Conservation (phyloP, 2,113 vertebrate genomes). For the chimpanzee (Pan troglodytes) region NHGRI_mPanTro3-v2.1_pri NC_072402.2:29275501-29276000, state of each 20-base stretch:
- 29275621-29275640: background rate
- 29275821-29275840: constrained; percentile 11
- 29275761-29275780: constrained; percentile 14
- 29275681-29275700: background rate
- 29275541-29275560: background rate
- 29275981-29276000: background rate
- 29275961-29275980: background rate
- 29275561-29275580: background rate
- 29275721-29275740: background rate
- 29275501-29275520: background rate
- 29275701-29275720: background rate
- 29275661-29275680: constrained; percentile 14
- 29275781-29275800: constrained; percentile 22
- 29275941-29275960: background rate
- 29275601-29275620: constrained; percentile 20
- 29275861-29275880: background rate
- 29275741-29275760: constrained; percentile 27
- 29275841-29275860: background rate
- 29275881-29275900: constrained; percentile 18
- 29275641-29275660: background rate
- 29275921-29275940: background rate
- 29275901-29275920: constrained; percentile 1
- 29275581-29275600: background rate
- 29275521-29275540: constrained; percentile 8
- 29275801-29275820: constrained; percentile 35